phyloP scores from a whole-genome alignment of 2,888 invertebrate species.

The Neocrepidodera transversa region DNA sequence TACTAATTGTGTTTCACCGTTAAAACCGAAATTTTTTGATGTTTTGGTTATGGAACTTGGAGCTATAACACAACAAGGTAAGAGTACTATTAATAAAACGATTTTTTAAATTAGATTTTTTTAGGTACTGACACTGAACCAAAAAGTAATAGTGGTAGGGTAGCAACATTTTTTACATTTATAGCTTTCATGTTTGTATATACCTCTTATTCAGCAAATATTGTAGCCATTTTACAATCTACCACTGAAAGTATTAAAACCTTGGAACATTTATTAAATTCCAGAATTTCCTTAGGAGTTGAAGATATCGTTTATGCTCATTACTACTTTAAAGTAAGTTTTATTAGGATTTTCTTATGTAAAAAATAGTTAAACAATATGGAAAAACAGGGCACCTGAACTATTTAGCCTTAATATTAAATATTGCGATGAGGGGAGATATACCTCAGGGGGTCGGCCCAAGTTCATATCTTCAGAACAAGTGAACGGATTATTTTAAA shows the following conservation, averaged over 20 bases:
- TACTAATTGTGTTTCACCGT: constrained; percentile 8
- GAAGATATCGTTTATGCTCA: constrained; percentile 65
- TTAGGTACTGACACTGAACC: constrained; percentile 56
- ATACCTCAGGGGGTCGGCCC: too few relatives aligned
- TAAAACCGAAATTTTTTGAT: constrained; percentile 48
- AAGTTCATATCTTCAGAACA: too few relatives aligned
- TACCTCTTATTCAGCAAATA: constrained; percentile 72
- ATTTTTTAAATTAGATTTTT: neutral
- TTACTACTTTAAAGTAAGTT: constrained; percentile 70
- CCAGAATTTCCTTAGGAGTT: constrained; percentile 68
- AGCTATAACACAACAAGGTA: constrained; percentile 62
- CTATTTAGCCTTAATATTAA: too few relatives aligned
- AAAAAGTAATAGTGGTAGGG: constrained; percentile 60
- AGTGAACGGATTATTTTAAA: too few relatives aligned
- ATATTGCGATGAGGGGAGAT: too few relatives aligned
- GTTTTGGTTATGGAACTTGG: constrained; percentile 59
- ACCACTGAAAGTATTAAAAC: constrained; percentile 66
- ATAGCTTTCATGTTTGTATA: constrained; percentile 65
- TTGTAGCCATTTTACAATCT: constrained; percentile 71
- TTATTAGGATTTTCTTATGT: too few relatives aligned
- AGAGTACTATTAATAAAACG: too few relatives aligned
- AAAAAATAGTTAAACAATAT: too few relatives aligned
- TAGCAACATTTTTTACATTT: constrained; percentile 51
- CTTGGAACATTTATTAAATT: constrained; percentile 64
- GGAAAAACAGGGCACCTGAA: too few relatives aligned